Evolutionary conservation across 1,140 invertebrate genomes (phyloP).

Genomic region (Heterodera schachtii): DNA sequence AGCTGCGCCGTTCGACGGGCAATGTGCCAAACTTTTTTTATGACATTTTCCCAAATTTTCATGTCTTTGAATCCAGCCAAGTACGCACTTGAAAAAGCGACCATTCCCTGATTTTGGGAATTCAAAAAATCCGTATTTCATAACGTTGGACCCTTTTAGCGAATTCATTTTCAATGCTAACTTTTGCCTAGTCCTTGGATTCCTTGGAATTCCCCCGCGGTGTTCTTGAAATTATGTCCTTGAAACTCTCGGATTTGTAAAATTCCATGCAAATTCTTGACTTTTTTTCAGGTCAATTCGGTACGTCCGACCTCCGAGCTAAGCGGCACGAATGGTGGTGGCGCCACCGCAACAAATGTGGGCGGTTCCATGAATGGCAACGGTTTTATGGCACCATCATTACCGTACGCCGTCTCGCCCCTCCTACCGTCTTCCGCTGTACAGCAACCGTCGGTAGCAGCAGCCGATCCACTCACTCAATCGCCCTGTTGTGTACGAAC

Average conservation of each 20-base stretch:
- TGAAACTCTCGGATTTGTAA: background rate
- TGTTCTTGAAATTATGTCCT: too few species aligned
- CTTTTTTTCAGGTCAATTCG: conserved; percentile 8
- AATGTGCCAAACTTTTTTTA: conserved; percentile 8
- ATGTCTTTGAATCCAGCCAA: background rate
- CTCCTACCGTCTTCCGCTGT: too few species aligned
- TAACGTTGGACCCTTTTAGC: too few species aligned
- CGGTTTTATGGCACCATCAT: background rate
- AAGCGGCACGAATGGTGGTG: background rate
- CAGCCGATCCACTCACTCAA: conserved; percentile 39
- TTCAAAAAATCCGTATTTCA: too few species aligned
- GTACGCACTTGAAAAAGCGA: background rate
- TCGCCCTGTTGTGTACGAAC: conserved; percentile 36
- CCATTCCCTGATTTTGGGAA: background rate
- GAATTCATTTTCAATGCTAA: too few species aligned
- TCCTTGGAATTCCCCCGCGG: too few species aligned
- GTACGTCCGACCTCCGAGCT: conserved; percentile 22
- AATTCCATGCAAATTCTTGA: background rate
- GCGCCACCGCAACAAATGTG: background rate
- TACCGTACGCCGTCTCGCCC: background rate
- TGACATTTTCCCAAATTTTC: background rate
- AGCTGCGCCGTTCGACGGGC: conserved; percentile 17
- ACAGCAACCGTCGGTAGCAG: background rate
- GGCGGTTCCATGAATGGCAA: background rate
- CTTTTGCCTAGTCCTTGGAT: too few species aligned